These are phyloP conservation scores for Melanotaenia maccullochi DNA, from an alignment of 2,797 vertebrate species.

Conservation along the genomic window DNA sequence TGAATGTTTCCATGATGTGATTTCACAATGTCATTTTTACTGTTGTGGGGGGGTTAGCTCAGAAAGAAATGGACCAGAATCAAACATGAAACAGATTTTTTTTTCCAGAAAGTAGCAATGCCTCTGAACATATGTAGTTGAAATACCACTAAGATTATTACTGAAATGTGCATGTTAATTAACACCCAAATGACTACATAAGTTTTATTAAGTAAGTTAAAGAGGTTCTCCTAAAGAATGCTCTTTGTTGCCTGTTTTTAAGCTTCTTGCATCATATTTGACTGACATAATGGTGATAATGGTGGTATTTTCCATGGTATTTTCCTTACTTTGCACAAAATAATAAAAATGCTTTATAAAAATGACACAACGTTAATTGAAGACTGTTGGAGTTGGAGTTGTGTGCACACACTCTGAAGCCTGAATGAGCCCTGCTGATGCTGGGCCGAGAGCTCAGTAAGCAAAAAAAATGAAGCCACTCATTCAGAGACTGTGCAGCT, in stretches of 20 bases:
- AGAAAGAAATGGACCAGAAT: background rate
- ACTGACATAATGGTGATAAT: background rate
- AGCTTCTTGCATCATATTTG: background rate
- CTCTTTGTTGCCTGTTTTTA: too few relatives aligned
- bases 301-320: too few relatives aligned
- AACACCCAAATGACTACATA: background rate
- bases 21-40: constrained; percentile 22
- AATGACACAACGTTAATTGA: constrained; percentile 36
- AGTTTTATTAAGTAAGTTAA: background rate
- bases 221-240: too few relatives aligned
- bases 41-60: background rate
- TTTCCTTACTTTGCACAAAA: background rate
- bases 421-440: constrained; percentile 21
- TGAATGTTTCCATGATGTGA: constrained; percentile 21
- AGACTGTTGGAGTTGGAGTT: constrained; percentile 20
- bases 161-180: background rate
- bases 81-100: background rate
- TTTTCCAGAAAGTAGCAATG: background rate
- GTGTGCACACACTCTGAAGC: constrained; percentile 19
- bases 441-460: constrained; percentile 29
- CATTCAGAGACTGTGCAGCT: constrained; percentile 58
- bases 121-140: background rate
- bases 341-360: background rate
- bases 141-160: background rate
- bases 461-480: constrained; percentile 37